Percentiles rank a stretch among this genome's conserved stretches.
Conservation (phyloP, 2,113 vertebrate genomes). For the Dolichotis patagonum region DNA sequence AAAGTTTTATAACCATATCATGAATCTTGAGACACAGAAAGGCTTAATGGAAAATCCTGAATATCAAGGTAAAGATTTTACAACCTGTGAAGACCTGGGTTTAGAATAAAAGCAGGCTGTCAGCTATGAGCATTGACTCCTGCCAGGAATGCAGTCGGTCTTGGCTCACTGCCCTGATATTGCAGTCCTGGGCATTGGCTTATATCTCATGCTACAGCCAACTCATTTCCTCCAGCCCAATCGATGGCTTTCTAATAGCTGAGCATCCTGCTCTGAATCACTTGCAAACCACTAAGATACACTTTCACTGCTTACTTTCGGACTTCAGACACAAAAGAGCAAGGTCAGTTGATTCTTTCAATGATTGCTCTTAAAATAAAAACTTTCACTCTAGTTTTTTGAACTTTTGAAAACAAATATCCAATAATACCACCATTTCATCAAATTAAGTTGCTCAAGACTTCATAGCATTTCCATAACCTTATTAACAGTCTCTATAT, state of each 20-base stretch:
- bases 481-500: neutral
- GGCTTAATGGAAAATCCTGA: neutral
- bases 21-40: neutral
- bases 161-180: conserved; percentile 62
- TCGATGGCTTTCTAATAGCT: conserved; percentile 76
- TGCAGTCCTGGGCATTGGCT: conserved; percentile 31
- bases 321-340: conserved; percentile 60
- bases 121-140: neutral
- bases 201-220: conserved; percentile 37
- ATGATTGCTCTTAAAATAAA: conserved; percentile 71
- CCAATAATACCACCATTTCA: conserved; percentile 22
- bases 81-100: neutral
- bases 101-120: neutral
- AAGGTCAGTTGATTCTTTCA: conserved; percentile 78
- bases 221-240: conserved; percentile 78
- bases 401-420: conserved; percentile 48
- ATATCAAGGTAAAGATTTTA: conserved; percentile 20
- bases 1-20: neutral
- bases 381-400: conserved; percentile 33
- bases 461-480: neutral
- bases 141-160: conserved; percentile 14
- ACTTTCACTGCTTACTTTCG: conserved; percentile 74
- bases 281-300: conserved; percentile 80
- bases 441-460: neutral
- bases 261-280: conserved; percentile 68